phyloP scores from a whole-genome alignment of 2,797 vertebrate species.

The Scyliorhinus canicula region DNA sequence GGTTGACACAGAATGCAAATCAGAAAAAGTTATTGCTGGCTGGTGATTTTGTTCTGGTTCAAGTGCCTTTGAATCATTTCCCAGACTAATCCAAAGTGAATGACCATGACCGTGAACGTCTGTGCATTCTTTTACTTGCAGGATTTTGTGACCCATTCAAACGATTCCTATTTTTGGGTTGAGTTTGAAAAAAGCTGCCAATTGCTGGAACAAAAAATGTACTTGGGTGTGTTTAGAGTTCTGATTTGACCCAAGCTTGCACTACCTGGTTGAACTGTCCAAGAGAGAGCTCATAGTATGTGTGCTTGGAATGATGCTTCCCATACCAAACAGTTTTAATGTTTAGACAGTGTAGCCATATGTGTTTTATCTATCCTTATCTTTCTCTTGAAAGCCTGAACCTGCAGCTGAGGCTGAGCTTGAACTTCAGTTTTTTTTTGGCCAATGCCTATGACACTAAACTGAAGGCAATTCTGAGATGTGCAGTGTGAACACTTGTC shows the following conservation, averaged over 20 bases:
- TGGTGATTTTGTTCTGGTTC: not conserved
- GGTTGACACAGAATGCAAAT: not conserved
- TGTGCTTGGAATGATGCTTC: not conserved
- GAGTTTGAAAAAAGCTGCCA: not conserved
- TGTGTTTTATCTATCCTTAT: not conserved
- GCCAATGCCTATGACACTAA: not conserved
- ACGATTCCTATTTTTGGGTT: not conserved
- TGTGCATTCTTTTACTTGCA: not conserved
- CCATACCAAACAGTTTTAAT: not conserved
- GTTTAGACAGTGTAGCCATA: not conserved
- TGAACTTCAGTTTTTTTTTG: not conserved
- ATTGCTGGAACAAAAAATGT: not conserved
- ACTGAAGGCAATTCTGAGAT: not conserved
- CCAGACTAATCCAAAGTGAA: not conserved
- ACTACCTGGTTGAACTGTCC: not conserved
- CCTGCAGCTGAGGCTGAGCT: not conserved
- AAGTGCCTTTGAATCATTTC: not conserved
- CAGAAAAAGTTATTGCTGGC: not conserved
- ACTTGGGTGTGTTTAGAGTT: not conserved
- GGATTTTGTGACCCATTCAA: slow-evolving; percentile 4
- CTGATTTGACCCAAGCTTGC: not conserved
- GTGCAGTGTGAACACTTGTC: not conserved
- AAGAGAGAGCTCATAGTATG: not conserved
- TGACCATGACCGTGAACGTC: not conserved
- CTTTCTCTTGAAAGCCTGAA: not conserved